Conservation (phyloP, 2,113 vertebrate species). For the Tretioscincus oriximinensis region DNA sequence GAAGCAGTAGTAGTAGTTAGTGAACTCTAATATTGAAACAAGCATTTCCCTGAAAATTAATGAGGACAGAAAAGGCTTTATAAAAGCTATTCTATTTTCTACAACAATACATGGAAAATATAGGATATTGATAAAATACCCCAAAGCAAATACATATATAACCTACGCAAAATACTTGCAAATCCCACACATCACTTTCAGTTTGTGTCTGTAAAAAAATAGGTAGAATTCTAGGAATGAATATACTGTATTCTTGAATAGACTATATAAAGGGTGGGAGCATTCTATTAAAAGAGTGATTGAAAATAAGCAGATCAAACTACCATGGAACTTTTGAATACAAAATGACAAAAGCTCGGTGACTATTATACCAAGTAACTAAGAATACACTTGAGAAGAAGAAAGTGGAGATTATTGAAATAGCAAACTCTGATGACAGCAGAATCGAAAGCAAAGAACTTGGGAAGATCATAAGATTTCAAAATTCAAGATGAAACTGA, state of each 20-base stretch:
- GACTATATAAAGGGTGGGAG: too few relatives aligned
- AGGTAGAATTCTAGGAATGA: not conserved
- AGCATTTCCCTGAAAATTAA: slow-evolving; percentile 49
- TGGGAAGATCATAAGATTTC: too few relatives aligned
- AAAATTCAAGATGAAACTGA: too few relatives aligned
- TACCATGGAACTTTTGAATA: too few relatives aligned
- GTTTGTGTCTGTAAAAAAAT: not conserved
- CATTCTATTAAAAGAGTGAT: too few relatives aligned
- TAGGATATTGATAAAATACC: not conserved
- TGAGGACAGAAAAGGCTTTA: slow-evolving; percentile 22
- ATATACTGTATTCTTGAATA: not conserved
- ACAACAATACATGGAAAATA: not conserved
- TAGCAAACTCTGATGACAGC: too few relatives aligned
- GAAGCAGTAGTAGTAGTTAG: slow-evolving; percentile 43
- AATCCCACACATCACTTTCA: not conserved
- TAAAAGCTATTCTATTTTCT: slow-evolving; percentile 16
- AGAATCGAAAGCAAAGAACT: too few relatives aligned
- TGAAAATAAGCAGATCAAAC: too few relatives aligned
- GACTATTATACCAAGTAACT: too few relatives aligned
- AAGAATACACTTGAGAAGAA: too few relatives aligned
- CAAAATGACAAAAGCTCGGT: too few relatives aligned
- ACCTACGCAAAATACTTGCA: not conserved
- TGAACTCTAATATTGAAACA: slow-evolving; percentile 50
- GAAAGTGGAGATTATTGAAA: too few relatives aligned
- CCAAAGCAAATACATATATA: not conserved